A percentile compares a stretch with the other conserved stretches of the same genome.
phyloP scores from a whole-genome alignment of 2,113 vertebrate species.

The Psittacula cyanocephala region DNA sequence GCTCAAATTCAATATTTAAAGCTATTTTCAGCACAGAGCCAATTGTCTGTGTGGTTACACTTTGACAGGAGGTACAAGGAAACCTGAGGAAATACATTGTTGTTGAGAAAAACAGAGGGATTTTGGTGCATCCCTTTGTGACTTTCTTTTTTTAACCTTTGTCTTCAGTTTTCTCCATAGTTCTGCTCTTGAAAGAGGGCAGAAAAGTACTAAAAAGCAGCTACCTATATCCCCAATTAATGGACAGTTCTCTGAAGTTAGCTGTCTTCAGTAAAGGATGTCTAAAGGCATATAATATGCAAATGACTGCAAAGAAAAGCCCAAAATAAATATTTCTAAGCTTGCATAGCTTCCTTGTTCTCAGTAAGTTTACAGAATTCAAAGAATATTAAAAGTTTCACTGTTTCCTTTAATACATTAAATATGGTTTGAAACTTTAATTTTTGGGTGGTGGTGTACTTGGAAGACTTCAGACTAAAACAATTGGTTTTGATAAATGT shows the following conservation, averaged over 20 bases:
- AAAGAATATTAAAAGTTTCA: neutral
- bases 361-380: neutral
- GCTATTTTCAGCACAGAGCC: neutral
- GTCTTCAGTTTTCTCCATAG: neutral
- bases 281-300: neutral
- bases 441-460: neutral
- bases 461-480: neutral
- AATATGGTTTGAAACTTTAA: neutral
- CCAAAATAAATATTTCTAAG: neutral
- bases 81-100: neutral
- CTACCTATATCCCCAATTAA: neutral
- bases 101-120: neutral
- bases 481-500: neutral
- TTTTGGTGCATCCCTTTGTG: neutral
- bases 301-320: neutral
- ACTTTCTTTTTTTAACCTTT: neutral
- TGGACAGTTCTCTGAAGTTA: neutral
- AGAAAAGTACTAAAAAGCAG: neutral
- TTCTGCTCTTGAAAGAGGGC: neutral
- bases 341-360: neutral
- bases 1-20: neutral
- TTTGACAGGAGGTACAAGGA: neutral
- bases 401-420: neutral
- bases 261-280: neutral
- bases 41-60: neutral